Base-by-base conservation (phyloP, 37 sponge, comb jelly and placozoan species). In the Amphimedon queenslandica region DNA sequence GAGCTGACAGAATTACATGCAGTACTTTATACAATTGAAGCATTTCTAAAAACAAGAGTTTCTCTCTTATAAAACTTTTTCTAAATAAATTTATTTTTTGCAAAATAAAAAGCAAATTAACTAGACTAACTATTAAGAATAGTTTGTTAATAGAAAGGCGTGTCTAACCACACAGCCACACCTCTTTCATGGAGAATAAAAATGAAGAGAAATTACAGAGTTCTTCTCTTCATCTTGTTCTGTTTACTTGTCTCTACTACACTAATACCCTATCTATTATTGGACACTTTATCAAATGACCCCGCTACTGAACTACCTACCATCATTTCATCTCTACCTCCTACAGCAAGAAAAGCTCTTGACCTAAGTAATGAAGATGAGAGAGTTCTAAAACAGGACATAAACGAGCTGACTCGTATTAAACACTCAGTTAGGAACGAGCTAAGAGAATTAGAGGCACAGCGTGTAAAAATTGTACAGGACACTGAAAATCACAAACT, bases 401-500 rank as follows among this genome's bases (percentile, higher is more conserved):
- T 88, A 5, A 4, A 42, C 27, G 83, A 88, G 51, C 57, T 88
- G 42, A 72, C 78, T 47, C 37, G 75, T 31, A 79, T 92, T 21
- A 47, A 36, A 20, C 34, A 40, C 30, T 92, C 92, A 1, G 90
- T 86, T 42, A 42, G 84, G 5, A 85, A 85, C 53, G 94, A 93
- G 63, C 66, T 93, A 68, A 60, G 82, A 65, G 31, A 34, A 23
- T 36, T 93, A 27, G 87, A 93, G 63, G 63, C 80, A 24, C 37
- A 80, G 36, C 43, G 89, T 42, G 6, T 56, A 1, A 36, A 67
- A n/a, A 3, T 90, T 3, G 55, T 41, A 5, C 55, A 76, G 31
- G 86, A 90, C 2, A 31, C 77, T 23, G 69, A 55, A 24, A 53
- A 24, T n/a, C 5, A 40, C 16, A 69, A 56, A 36, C 55, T 25